Percentiles rank a stretch among this genome's conserved stretches.
phyloP scores from a whole-genome alignment of 2,797 vertebrate species.

The Smutsia temminckii region DNA sequence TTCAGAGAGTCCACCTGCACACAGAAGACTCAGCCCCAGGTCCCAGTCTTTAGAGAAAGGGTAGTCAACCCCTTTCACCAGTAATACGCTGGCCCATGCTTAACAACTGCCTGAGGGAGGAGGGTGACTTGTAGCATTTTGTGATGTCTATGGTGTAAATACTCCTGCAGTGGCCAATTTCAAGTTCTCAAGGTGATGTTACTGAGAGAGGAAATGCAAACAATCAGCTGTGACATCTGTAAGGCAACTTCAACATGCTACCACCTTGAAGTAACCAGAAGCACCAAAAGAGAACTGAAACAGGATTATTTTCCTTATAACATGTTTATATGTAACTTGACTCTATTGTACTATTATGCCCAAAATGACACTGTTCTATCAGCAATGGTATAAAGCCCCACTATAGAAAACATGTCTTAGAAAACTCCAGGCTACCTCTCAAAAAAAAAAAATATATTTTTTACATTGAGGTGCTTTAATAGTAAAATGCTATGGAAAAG shows the following conservation, averaged over 20 bases:
- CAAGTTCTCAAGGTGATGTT: background rate
- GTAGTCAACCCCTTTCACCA: background rate
- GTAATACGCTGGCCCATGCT: background rate
- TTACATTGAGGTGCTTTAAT: background rate
- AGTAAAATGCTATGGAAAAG: background rate
- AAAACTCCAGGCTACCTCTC: background rate
- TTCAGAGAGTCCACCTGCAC: background rate
- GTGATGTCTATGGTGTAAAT: background rate
- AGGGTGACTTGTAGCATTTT: background rate
- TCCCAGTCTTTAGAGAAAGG: background rate
- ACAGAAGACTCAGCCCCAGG: background rate
- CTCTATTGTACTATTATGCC: background rate
- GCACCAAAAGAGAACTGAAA: background rate
- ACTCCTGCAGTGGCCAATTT: background rate
- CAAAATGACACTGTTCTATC: background rate
- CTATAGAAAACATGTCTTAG: background rate
- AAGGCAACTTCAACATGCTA: too few relatives aligned
- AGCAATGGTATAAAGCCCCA: background rate
- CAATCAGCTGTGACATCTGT: background rate
- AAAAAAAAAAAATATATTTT: background rate
- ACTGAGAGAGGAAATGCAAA: background rate
- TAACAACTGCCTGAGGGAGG: accelerated
- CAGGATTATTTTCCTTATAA: background rate
- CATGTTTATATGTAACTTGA: background rate
- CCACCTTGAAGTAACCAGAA: background rate